Conservation (phyloP, 2,888 invertebrate genomes). For the Crossocerus cetratus region DNA sequence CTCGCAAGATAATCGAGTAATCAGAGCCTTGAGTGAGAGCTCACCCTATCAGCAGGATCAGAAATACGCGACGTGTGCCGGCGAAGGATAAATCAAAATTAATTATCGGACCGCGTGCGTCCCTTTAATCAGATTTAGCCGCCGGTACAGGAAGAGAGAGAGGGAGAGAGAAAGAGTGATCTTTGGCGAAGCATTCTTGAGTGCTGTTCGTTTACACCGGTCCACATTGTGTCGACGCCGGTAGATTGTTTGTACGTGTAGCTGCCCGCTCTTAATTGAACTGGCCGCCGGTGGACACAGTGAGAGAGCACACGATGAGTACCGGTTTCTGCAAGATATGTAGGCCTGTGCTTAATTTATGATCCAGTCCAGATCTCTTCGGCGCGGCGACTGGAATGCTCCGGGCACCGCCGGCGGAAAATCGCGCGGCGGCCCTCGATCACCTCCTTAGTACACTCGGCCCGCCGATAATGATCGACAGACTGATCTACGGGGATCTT, state of each 20-base stretch:
- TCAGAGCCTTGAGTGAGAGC: too few relatives aligned
- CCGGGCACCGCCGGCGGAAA: conserved; percentile 43
- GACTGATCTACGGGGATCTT: not conserved
- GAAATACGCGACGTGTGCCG: conserved; percentile 6
- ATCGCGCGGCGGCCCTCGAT: conserved; percentile 34
- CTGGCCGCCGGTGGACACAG: conserved; percentile 40
- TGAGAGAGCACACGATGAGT: conserved; percentile 38
- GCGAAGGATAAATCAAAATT: conserved; percentile 12
- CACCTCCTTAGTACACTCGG: conserved; percentile 31
- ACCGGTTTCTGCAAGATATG: conserved; percentile 52
- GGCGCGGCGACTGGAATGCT: conserved; percentile 52
- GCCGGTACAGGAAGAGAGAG: too few relatives aligned
- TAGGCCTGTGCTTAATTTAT: conserved; percentile 50
- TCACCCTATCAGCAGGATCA: too few relatives aligned
- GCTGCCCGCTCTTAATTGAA: conserved; percentile 51
- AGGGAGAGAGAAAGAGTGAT: too few relatives aligned
- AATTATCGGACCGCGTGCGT: conserved; percentile 8
- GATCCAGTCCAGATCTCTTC: conserved; percentile 47
- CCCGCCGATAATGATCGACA: conserved; percentile 23
- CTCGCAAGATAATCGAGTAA: too few relatives aligned
- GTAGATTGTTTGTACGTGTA: conserved; percentile 36
- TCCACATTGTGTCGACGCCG: conserved; percentile 28
- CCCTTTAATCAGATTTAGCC: too few relatives aligned
- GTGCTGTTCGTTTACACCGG: not conserved
- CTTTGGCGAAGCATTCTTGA: conserved; percentile 13